A percentile compares a stretch with the other conserved stretches of the same genome.
phyloP scores from a whole-genome alignment of 2,113 vertebrate genomes.

The Apus apus region DNA sequence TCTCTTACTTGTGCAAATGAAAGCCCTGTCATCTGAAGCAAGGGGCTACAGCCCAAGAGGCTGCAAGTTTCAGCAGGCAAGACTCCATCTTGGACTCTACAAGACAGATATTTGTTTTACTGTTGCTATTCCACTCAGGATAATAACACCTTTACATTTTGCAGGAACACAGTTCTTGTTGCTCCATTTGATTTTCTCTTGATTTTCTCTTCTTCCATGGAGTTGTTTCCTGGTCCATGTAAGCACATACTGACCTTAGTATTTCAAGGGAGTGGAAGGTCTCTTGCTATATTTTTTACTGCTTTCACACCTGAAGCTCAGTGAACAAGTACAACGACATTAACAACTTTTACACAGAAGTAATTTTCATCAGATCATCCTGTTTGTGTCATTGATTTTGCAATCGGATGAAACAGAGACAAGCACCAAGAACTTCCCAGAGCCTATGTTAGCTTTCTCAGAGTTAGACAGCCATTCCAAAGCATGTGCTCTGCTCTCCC shows the following conservation, averaged over 20 bases:
- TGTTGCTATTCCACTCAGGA: neutral
- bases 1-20: neutral
- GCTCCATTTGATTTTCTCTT: neutral
- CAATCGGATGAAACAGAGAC: neutral
- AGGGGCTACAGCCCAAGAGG: neutral
- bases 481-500: neutral
- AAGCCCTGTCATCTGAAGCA: neutral
- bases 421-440: neutral
- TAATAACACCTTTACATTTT: neutral
- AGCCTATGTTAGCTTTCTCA: neutral
- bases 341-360: neutral
- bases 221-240: neutral
- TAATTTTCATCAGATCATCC: neutral
- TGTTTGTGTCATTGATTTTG: neutral
- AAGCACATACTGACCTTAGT: neutral
- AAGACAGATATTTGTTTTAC: neutral
- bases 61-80: constrained; percentile 36
- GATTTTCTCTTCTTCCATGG: neutral
- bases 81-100: neutral
- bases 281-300: neutral
- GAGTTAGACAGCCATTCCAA: neutral
- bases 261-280: neutral
- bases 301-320: neutral
- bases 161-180: neutral
- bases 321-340: neutral